Percentiles rank a stretch among this genome's conserved stretches.
These are phyloP conservation scores for Xiphias gladius DNA, from an alignment of 2,113 vertebrate species.

Conservation along the genomic window DNA sequence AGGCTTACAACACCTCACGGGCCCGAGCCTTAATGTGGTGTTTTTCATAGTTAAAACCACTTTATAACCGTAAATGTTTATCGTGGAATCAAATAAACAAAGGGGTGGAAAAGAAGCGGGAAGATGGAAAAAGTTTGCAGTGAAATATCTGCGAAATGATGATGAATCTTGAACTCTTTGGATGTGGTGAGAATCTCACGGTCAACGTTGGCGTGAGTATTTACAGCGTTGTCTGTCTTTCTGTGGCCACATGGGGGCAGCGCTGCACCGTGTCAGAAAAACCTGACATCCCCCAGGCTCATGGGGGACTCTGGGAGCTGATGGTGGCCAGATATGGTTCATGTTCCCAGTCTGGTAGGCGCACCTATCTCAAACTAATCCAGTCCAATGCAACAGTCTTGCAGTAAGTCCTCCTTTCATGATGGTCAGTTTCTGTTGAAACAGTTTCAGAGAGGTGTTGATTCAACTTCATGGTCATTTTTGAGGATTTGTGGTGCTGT, in stretches of 20 bases:
- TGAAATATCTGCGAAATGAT: too few species aligned
- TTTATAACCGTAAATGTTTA: too few species aligned
- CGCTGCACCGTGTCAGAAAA: constrained; percentile 18
- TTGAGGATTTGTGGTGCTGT: not conserved
- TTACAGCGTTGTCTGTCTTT: not conserved
- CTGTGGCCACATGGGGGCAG: constrained; percentile 42
- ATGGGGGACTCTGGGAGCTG: not conserved
- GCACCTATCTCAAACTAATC: too few species aligned
- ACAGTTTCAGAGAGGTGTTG: not conserved
- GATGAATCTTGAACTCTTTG: not conserved
- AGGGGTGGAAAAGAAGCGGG: not conserved
- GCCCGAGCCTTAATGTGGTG: too few species aligned
- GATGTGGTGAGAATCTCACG: not conserved
- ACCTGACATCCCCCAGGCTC: not conserved
- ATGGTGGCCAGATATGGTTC: not conserved
- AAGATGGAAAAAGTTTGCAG: not conserved
- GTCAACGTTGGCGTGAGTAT: not conserved
- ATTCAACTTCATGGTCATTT: not conserved
- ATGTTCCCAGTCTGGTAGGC: too few species aligned
- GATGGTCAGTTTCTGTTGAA: too few species aligned
- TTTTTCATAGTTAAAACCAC: too few species aligned
- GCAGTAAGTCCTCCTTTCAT: too few species aligned
- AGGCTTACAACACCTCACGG: too few species aligned
- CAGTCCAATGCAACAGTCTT: too few species aligned
- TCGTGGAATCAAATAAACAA: too few species aligned